Percentiles rank a stretch among this genome's conserved stretches.
These are phyloP conservation scores for Corythornis madagascariensis DNA, from an alignment of 2,113 vertebrate species.

Conservation along the genomic window DNA sequence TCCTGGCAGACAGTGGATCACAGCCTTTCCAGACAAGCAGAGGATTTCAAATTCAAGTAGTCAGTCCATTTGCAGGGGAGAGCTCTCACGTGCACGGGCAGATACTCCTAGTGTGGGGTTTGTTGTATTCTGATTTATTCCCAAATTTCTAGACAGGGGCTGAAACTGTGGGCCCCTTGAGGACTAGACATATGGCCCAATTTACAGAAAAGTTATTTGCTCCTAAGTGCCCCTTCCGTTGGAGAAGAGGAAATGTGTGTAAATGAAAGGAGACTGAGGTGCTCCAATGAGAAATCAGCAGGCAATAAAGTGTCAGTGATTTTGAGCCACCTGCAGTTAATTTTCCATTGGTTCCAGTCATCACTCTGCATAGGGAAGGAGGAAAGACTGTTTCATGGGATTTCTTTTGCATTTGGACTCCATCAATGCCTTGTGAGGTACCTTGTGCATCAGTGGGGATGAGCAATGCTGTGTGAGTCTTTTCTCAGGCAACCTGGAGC, in stretches of 20 bases:
- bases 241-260: slow-evolving; percentile 4
- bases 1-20: not conserved
- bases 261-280: slow-evolving; percentile 32
- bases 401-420: not conserved
- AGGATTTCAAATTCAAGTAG: slow-evolving; percentile 29
- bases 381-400: not conserved
- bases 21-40: not conserved
- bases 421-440: not conserved
- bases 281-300: slow-evolving; percentile 45
- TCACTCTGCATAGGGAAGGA: not conserved
- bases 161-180: not conserved
- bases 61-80: not conserved
- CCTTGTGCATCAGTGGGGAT: not conserved
- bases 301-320: slow-evolving; percentile 28
- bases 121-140: not conserved
- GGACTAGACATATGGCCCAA: not conserved
- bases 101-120: not conserved
- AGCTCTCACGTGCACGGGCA: not conserved
- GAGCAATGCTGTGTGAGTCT: not conserved
- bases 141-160: slow-evolving; percentile 26
- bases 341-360: slow-evolving; percentile 30
- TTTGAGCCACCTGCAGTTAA: slow-evolving; percentile 47
- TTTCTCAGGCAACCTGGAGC: not conserved
- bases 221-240: not conserved
- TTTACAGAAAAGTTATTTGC: slow-evolving; percentile 29